These are phyloP conservation scores for Melanostoma mellinum DNA, from an alignment of 2,888 invertebrate species.

Conservation along the genomic window DNA sequence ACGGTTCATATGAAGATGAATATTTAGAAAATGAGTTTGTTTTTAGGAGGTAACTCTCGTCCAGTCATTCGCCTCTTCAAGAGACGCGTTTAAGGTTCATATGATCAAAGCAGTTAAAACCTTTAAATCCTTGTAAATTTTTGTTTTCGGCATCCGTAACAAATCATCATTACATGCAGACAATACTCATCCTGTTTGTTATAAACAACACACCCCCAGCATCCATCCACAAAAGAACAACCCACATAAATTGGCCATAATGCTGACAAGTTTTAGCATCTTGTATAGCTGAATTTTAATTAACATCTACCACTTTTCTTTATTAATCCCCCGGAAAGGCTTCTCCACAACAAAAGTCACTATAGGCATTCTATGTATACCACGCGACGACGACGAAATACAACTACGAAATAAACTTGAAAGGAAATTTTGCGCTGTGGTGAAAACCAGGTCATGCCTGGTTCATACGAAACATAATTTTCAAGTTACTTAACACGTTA, in stretches of 20 bases:
- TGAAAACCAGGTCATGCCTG: conserved; percentile 46
- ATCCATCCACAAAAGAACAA: background rate
- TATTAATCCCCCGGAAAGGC: conserved; percentile 34
- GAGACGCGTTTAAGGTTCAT: too few species aligned
- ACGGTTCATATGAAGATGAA: too few species aligned
- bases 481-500: conserved; percentile 37
- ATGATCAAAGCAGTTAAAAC: too few species aligned
- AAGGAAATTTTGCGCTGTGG: background rate
- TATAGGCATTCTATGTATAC: too few species aligned
- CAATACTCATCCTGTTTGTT: too few species aligned
- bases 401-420: conserved; percentile 27
- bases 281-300: conserved; percentile 53
- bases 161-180: too few species aligned
- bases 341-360: conserved; percentile 7
- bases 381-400: conserved; percentile 14
- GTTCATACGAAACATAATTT: conserved; percentile 32
- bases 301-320: conserved; percentile 37
- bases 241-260: conserved; percentile 24
- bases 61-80: too few species aligned
- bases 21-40: too few species aligned
- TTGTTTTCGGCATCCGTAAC: too few species aligned
- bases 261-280: conserved; percentile 49
- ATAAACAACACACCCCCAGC: too few species aligned
- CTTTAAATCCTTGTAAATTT: too few species aligned
- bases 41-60: too few species aligned